Conservation (phyloP, 1,140 invertebrate species). For the Lepeophtheirus salmonis region DNA sequence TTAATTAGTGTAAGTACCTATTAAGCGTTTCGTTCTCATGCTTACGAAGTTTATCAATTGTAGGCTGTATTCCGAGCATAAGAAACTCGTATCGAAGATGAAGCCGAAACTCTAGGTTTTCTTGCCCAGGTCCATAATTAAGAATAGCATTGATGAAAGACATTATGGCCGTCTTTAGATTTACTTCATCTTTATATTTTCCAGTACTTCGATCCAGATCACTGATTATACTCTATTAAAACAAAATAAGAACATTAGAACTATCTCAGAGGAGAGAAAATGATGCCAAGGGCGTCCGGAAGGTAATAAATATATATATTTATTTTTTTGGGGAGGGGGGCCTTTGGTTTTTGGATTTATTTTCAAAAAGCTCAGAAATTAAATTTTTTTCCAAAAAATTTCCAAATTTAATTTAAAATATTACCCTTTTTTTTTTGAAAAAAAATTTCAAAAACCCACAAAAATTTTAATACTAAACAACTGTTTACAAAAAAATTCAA, state of each 20-base stretch:
- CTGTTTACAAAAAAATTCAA: too few species aligned
- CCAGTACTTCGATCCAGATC: constrained; percentile 78
- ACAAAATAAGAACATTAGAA: neutral
- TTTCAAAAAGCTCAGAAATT: too few species aligned
- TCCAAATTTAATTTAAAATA: too few species aligned
- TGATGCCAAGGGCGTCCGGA: too few species aligned
- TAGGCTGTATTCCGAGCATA: constrained; percentile 87
- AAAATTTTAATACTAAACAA: too few species aligned
- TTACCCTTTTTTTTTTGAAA: too few species aligned
- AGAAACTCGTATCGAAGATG: constrained; percentile 89
- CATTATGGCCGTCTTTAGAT: constrained; percentile 89
- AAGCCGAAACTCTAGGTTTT: constrained; percentile 81
- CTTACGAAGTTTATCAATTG: constrained; percentile 73
- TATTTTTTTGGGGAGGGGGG: too few species aligned
- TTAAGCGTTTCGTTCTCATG: constrained; percentile 86
- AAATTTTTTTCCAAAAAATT: too few species aligned
- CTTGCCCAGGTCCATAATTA: constrained; percentile 86
- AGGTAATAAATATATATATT: too few species aligned
- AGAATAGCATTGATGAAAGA: constrained; percentile 92
- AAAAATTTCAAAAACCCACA: too few species aligned
- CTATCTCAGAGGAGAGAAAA: too few species aligned
- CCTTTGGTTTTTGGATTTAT: too few species aligned
- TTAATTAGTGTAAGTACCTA: constrained; percentile 31
- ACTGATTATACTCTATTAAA: constrained; percentile 59
- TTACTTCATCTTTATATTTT: constrained; percentile 65